Evolutionary conservation across 2,888 invertebrate genomes (phyloP).

Genomic region (Aplocera efformata): DNA sequence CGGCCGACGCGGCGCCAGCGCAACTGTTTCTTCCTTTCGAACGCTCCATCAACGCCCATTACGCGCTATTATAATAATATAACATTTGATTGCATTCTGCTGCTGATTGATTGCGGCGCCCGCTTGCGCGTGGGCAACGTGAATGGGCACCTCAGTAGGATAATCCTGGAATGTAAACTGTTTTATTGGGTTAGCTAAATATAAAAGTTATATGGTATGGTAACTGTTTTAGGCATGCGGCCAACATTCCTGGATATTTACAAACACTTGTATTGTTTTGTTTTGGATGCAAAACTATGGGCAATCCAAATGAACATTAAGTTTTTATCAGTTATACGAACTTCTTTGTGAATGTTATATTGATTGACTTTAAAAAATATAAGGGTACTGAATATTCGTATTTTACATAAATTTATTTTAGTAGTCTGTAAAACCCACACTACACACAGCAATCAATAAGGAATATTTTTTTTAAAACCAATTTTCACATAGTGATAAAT

Average conservation of each 20-base stretch:
- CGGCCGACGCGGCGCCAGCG: slow-evolving; percentile 13
- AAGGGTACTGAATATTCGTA: no score
- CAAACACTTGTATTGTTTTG: slow-evolving; percentile 8
- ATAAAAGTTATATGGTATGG: not conserved
- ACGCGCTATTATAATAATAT: slow-evolving; percentile 4
- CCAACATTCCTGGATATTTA: slow-evolving; percentile 10
- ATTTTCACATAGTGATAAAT: no score
- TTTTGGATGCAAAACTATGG: no score
- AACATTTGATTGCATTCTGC: slow-evolving; percentile 9
- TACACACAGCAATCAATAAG: no score
- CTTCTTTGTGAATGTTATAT: no score
- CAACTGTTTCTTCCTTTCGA: slow-evolving; percentile 1
- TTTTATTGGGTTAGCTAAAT: slow-evolving; percentile 2
- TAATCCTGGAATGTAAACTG: slow-evolving; percentile 3
- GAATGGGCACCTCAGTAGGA: not conserved
- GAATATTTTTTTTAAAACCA: no score
- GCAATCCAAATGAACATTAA: no score
- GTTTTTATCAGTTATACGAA: no score
- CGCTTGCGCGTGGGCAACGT: not conserved
- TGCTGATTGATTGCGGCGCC: slow-evolving; percentile 10
- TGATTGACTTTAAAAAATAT: no score
- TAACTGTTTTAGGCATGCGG: slow-evolving; percentile 4
- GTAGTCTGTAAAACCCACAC: no score
- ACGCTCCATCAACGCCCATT: slow-evolving; percentile 2
- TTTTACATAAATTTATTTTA: no score